Conservation (phyloP, 2,888 invertebrate genomes). For the Dicranocentrus wangi region DNA sequence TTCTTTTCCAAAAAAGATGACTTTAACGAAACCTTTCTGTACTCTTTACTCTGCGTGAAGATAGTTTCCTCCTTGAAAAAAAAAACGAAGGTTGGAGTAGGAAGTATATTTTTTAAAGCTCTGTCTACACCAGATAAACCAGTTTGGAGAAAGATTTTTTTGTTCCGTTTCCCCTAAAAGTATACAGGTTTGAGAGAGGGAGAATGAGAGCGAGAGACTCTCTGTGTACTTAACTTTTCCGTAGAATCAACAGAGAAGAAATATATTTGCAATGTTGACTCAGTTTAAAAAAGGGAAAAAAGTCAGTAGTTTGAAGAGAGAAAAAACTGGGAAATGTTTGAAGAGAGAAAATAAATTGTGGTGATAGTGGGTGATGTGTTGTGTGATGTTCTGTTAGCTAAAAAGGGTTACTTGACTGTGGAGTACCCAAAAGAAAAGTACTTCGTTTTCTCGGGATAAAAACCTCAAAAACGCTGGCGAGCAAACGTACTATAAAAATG, state of each 20-base stretch:
- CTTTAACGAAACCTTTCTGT: not conserved
- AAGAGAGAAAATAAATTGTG: conserved; percentile 39
- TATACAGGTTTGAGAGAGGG: not conserved
- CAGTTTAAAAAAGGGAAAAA: conserved; percentile 9
- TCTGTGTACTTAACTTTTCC: conserved; percentile 37
- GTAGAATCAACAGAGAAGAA: conserved; percentile 15
- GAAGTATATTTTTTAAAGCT: too few species aligned
- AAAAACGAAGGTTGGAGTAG: too few species aligned
- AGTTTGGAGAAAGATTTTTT: not conserved
- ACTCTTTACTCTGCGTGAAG: not conserved
- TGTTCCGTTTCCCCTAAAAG: not conserved
- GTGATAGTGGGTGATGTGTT: conserved; percentile 52
- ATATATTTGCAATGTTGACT: conserved; percentile 37
- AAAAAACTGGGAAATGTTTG: conserved; percentile 50
- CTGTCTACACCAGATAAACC: not conserved
- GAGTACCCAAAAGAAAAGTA: too few species aligned
- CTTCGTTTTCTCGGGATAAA: not conserved
- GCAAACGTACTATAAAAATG: too few species aligned
- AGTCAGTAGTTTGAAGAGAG: conserved; percentile 24
- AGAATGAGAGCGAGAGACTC: not conserved
- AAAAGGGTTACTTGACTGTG: conserved; percentile 14
- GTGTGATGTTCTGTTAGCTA: conserved; percentile 14
- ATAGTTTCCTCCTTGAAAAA: not conserved
- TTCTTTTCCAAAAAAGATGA: conserved; percentile 1
- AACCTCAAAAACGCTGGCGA: conserved; percentile 24